Evolutionary conservation across 2,888 invertebrate genomes (phyloP), one percentile per base, ranked within the genome.

Genomic region (Cordylochernes scorpioides): DNA sequence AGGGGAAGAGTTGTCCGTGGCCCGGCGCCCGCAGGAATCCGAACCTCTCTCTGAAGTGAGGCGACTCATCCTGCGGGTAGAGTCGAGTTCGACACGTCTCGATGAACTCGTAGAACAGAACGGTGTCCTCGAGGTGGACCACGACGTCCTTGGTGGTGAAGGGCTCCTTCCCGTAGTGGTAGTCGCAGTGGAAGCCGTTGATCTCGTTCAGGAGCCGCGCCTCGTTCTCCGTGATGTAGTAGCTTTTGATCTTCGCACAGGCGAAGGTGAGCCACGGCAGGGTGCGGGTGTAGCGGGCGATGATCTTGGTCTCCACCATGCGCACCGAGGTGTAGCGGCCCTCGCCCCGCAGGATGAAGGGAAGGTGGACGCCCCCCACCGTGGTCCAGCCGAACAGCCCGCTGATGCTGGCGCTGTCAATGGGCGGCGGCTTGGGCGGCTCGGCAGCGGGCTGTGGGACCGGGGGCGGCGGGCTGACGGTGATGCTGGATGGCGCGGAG

Each of bases 221-320:
- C 56, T 91, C 88, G 1, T 71, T 67, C 40, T 78, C 75, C 1
- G 82, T 82, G 41, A 86, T 77, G 51, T 78, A 86, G 53, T 80
- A 82, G 58, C 82, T 82, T 42, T 75, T 65, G 42, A 88, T 74
- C 50, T 75, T 77, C 9, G 78, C 78, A 53, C 80, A 82, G 40
- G 73, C 75, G 53, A 77, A 78, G 40, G 82, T 73, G 49, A 78
- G 78, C 40, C 73, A 70, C 51, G 84, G 80, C 29, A 84, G 62
- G 49, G 72, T 74, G 50, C 69, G 73, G 46, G 82, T 65, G 57
- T 78, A 75, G 57, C 78, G 78, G 51, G 75, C 74, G 15, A 84
- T 62, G 30, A 52, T 49, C 53, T 84, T 84, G 46, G 69, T 65
- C 53, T 88, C 88, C 15, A 86, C 73, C 67, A 88, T 82, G 31